These are phyloP conservation scores for Calephelis virginiensis DNA, from an alignment of 1,140 invertebrate genomes.

Conservation along the genomic window DNA sequence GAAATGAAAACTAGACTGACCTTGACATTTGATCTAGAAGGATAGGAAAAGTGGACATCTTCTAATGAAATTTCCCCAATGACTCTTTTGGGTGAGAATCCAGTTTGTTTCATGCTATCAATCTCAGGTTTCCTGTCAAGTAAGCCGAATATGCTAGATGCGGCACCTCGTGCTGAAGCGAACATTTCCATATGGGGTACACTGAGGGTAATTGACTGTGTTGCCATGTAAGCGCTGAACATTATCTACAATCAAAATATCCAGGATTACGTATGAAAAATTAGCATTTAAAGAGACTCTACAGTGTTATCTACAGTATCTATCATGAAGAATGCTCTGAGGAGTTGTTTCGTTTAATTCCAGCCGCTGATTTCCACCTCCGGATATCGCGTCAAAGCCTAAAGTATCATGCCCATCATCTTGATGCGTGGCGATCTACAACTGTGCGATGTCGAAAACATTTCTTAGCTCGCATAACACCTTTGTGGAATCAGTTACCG, in stretches of 20 bases:
- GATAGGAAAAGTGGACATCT: constrained; percentile 89
- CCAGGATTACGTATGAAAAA: no score
- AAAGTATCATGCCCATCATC: no score
- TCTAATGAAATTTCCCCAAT: constrained; percentile 86
- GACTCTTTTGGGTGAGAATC: constrained; percentile 81
- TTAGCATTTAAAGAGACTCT: no score
- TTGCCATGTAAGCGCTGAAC: constrained; percentile 88
- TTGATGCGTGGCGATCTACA: no score
- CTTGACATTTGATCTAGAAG: constrained; percentile 86
- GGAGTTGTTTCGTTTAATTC: no score
- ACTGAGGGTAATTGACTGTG: constrained; percentile 89
- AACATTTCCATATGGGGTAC: constrained; percentile 87
- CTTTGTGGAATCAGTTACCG: no score
- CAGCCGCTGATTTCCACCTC: no score
- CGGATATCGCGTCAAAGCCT: no score
- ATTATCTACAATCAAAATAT: constrained; percentile 79
- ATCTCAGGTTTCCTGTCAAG: constrained; percentile 55
- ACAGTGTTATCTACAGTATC: no score
- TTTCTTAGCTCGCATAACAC: no score
- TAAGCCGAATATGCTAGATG: constrained; percentile 52
- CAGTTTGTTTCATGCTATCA: constrained; percentile 74
- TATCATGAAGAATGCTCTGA: no score
- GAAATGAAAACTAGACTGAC: constrained; percentile 49
- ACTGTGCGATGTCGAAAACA: no score
- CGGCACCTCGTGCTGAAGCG: constrained; percentile 56